Conservation (phyloP, 1,140 invertebrate species). For the Pseudomyrmex pallidus region DNA sequence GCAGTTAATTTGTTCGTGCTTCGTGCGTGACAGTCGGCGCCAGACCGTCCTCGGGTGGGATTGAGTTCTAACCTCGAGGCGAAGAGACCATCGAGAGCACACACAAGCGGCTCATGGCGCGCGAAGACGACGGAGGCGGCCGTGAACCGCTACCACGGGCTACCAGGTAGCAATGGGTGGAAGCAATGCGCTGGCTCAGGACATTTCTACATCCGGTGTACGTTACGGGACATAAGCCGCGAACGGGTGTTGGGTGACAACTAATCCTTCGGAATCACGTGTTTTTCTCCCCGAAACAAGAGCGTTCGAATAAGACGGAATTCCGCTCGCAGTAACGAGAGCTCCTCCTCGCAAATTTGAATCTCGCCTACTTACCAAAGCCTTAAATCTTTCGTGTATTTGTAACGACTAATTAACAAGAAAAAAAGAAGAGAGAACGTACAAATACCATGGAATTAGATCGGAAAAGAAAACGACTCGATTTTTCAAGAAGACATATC, state of each 20-base stretch:
- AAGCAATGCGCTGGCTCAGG: conserved; percentile 73
- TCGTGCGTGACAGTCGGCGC: conserved; percentile 52
- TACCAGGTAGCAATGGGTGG: conserved; percentile 62
- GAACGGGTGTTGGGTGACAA: conserved; percentile 72
- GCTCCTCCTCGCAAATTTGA: neutral
- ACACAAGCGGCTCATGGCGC: conserved; percentile 25
- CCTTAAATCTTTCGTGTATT: too few species aligned
- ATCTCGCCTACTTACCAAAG: too few species aligned
- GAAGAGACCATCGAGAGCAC: conserved; percentile 40
- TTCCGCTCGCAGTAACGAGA: conserved; percentile 2
- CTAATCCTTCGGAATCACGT: conserved; percentile 67
- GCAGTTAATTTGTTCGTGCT: conserved; percentile 58
- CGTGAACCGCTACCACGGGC: conserved; percentile 55
- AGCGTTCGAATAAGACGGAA: conserved; percentile 5
- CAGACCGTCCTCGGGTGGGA: conserved; percentile 43
- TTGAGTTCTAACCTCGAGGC: conserved; percentile 72
- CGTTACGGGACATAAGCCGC: conserved; percentile 61
- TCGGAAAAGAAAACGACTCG: neutral
- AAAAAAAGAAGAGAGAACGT: too few species aligned
- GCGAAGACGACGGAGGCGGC: conserved; percentile 14
- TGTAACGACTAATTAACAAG: neutral
- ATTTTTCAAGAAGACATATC: neutral
- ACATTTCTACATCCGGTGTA: conserved; percentile 76
- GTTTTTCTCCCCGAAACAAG: conserved; percentile 9
- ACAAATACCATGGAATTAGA: too few species aligned